Base-by-base conservation (phyloP, 2,797 vertebrate species). In the Clarias platycephalus region DNA sequence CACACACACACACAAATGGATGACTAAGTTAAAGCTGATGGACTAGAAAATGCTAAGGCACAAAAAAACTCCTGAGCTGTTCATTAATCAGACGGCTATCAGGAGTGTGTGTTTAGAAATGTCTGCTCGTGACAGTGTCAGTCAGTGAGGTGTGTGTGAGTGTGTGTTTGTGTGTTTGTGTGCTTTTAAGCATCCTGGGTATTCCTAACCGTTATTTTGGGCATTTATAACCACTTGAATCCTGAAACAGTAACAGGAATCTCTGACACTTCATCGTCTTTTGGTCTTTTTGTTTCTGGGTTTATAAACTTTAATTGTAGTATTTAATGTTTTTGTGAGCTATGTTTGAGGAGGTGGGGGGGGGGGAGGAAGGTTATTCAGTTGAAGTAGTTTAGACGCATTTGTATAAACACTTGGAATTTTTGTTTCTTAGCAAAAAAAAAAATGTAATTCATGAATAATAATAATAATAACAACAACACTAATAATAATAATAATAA, bases 41-140 rank as follows among this genome's bases (percentile, higher is more conserved):
- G 63, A 31, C 63, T 76, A 67, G 71, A 77, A 85, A 68, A 70
- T 77, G 71, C 72, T 77, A 58, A 34, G 31, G 9, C 1, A 57
- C 64, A 62, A 57, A 84, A 84, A 80, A 70, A 90, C 91, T 90
- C 91, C 90, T 93, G 93, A 92, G 86, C 88, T 74, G 88, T 91
- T 90, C 91, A 92, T 91, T 91, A 88, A 90, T 85, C 26, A 77
- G 53, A 60, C 58, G 68, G 66, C 64, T 71, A 78, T 40, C 58
- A 55, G 71, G 62, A 49, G 31, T 44, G 64, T 71, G 66, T 26
- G 57, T 31, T 24, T 26, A 74, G 53, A 26, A 15, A 55, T 82
- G 22, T 64, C 15, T 55, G 53, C 34, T 58, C 64, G 31, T 74
- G 58, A 58, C 28, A n/a, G 75, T 53, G 9, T 67, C 24, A n/a